Conservation (phyloP, 2,888 invertebrate species). For the Troides helena region DNA sequence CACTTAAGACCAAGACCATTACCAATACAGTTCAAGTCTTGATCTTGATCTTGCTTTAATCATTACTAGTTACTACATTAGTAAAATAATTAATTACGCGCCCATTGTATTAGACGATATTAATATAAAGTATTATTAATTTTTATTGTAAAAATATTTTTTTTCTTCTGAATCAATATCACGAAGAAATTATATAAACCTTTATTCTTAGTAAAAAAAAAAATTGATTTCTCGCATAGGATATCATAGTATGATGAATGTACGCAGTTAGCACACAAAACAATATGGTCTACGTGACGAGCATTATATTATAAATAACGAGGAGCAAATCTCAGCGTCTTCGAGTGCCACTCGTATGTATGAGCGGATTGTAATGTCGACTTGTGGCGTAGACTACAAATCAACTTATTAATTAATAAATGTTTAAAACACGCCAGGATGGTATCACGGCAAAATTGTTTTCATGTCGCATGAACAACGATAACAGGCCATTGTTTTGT, state of each 20-base stretch:
- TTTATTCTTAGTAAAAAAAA: not conserved
- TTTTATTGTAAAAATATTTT: not conserved
- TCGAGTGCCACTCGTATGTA: constrained; percentile 1
- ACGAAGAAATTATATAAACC: too few species aligned
- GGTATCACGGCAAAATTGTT: constrained; percentile 11
- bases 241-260: constrained; percentile 8
- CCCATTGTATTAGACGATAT: not conserved
- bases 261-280: constrained; percentile 14
- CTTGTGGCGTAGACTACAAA: constrained; percentile 12
- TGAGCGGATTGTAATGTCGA: constrained; percentile 8
- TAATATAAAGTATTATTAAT: not conserved
- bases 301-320: constrained; percentile 6
- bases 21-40: too few species aligned
- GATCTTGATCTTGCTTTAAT: too few species aligned
- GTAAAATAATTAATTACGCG: too few species aligned
- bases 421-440: not conserved
- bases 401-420: constrained; percentile 20
- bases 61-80: too few species aligned
- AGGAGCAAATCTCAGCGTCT: constrained; percentile 7
- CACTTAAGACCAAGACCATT: too few species aligned
- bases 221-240: not conserved
- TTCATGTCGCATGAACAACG: constrained; percentile 7
- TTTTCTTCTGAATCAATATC: too few species aligned
- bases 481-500: constrained; percentile 23
- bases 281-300: constrained; percentile 21